phyloP scores from a whole-genome alignment of 2,797 vertebrate genomes.

The Platyrinchus mystaceus region DNA sequence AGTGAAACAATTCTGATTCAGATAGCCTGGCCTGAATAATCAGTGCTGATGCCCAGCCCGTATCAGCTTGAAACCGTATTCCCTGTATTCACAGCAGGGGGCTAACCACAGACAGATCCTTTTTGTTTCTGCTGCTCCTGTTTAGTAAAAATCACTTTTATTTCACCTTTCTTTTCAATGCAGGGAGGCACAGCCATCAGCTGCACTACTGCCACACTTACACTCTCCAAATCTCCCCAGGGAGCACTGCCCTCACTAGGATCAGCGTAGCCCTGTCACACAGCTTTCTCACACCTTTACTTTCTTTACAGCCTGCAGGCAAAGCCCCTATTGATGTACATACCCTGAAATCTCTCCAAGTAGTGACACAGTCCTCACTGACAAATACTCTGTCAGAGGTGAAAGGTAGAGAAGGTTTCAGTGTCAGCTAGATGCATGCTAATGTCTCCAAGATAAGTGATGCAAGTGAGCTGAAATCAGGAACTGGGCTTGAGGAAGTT shows the following conservation, averaged over 20 bases:
- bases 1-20: not conserved
- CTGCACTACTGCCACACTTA: not conserved
- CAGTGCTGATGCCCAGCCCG: accelerated
- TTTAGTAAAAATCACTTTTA: not conserved
- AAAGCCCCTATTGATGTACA: not conserved
- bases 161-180: not conserved
- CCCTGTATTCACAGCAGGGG: not conserved
- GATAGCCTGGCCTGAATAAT: not conserved
- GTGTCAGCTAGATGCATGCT: not conserved
- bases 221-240: not conserved
- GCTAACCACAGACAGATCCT: not conserved
- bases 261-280: not conserved
- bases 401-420: not conserved
- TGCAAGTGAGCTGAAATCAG: not conserved
- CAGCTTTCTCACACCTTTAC: not conserved
- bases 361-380: not conserved
- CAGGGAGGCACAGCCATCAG: not conserved
- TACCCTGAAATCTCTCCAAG: not conserved
- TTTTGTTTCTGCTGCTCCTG: not conserved
- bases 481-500: not conserved
- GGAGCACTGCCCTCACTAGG: not conserved
- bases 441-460: not conserved
- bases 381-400: not conserved
- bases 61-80: not conserved
- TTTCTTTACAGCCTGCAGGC: not conserved